Evolutionary conservation across 1,140 invertebrate species (phyloP), one percentile per base, ranked within the genome.

Genomic region (Goniozus legneri): DNA sequence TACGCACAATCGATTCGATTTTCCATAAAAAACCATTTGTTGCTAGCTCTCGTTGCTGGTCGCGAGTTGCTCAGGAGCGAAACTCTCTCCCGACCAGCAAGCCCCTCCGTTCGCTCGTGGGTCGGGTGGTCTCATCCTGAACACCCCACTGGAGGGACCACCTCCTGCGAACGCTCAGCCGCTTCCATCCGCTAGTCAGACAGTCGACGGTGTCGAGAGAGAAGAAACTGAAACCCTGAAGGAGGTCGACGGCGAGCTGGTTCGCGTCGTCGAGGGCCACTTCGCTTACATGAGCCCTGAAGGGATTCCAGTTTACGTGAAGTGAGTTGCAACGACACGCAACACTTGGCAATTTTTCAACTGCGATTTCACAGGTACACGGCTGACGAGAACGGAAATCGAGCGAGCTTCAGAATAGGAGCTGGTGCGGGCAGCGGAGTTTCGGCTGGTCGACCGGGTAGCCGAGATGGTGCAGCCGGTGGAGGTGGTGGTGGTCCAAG

Each of bases 381-480:
- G 40, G 74, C 74, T 7, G 73, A 76, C 37, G 74, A 76, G 45
- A 75, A 76, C 35, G 74, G 74, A 3, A 73, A 69, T 14, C 52
- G 60, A 34, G 73, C 74, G 0, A 73, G 73, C 44, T 76, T 76
- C 41, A 67, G 63, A 6, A 65, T 75, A 12, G 74, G 74, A 12
- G 54, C 54, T 2, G 59, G 59, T 3, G 44, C 20, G 4, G 33
- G 39, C 8, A 52, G 54, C 18, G 49, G 13, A 1, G 48, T 44
- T 20, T 51, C 49, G 27, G 12, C 49, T n/a, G 24, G 10, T 32
- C 13, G 32, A 21, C 14, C 19, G 35, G 31, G 47, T 40, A 40
- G 50, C 3, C 10, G 38, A 39, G 35, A 10, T 3, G 27, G 33
- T 46, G 19, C 12, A 6, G 53, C 44, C 31, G 33, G 16, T 31